These are phyloP conservation scores for Falco columbarius DNA, from an alignment of 2,797 vertebrate genomes.

Conservation along the genomic window DNA sequence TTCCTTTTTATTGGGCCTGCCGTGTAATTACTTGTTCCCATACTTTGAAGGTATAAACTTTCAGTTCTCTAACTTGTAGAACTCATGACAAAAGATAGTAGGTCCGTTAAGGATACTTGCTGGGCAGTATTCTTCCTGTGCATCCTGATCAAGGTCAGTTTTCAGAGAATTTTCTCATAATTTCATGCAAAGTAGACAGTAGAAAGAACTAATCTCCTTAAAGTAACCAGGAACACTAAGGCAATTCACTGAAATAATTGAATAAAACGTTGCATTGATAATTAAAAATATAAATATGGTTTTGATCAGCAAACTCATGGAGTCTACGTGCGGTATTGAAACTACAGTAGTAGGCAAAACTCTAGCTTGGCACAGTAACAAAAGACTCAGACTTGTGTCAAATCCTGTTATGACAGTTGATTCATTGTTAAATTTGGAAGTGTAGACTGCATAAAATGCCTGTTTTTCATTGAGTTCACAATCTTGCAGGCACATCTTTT, in stretches of 20 bases:
- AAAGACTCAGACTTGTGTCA: constrained; percentile 47
- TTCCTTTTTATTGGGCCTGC: not conserved
- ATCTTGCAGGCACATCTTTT: not conserved
- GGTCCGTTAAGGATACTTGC: not conserved
- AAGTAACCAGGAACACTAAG: not conserved
- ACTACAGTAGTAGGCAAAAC: not conserved
- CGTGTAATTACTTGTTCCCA: not conserved
- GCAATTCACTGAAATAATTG: not conserved
- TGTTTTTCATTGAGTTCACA: not conserved
- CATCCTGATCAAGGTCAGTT: not conserved
- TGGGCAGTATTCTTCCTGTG: not conserved
- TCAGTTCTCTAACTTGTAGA: not conserved
- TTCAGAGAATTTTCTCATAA: not conserved
- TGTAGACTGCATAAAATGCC: not conserved
- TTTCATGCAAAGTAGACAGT: not conserved
- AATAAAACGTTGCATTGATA: not conserved
- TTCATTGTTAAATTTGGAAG: constrained; percentile 31
- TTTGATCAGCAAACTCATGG: not conserved
- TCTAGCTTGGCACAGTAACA: constrained; percentile 18
- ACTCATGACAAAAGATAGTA: not conserved
- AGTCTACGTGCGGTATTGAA: constrained; percentile 5
- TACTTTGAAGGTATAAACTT: not conserved
- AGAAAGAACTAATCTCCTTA: not conserved
- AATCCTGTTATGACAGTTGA: constrained; percentile 32
- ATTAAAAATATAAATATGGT: not conserved